These are phyloP conservation scores for Hoplostethus atlanticus DNA, from an alignment of 2,797 vertebrate species.

Conservation along the genomic window DNA sequence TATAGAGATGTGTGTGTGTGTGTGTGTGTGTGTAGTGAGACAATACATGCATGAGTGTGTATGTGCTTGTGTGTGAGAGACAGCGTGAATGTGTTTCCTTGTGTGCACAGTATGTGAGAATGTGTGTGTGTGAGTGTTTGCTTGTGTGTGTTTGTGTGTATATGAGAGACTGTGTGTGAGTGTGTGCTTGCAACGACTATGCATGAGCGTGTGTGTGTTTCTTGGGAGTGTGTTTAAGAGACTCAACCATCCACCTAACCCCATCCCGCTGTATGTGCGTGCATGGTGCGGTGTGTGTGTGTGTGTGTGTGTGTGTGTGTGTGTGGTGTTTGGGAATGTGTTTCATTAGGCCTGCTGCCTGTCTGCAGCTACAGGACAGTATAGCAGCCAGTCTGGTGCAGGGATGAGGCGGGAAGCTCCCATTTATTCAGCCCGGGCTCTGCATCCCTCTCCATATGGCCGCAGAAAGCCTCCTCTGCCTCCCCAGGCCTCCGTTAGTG, in stretches of 20 bases:
- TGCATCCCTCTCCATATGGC: constrained; percentile 89
- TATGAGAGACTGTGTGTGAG: not conserved
- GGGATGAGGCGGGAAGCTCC: constrained; percentile 72
- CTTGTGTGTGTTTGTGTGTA: not conserved
- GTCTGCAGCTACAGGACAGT: constrained; percentile 68
- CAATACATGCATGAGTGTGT: constrained; percentile 19
- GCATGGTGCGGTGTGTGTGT: constrained; percentile 7
- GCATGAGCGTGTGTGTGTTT: not conserved
- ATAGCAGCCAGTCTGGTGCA: constrained; percentile 57
- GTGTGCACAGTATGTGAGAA: constrained; percentile 18
- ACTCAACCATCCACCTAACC: constrained; percentile 26
- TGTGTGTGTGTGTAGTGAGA: constrained; percentile 31
- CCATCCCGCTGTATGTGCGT: constrained; percentile 10
- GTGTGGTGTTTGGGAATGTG: constrained; percentile 70
- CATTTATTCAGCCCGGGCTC: constrained; percentile 88
- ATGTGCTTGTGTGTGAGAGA: constrained; percentile 35
- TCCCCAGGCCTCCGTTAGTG: constrained; percentile 90
- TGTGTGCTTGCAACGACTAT: not conserved
- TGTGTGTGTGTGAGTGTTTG: not conserved
- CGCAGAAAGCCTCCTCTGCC: constrained; percentile 82
- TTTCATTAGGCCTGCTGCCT: constrained; percentile 83
- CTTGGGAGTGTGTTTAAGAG: constrained; percentile 1
- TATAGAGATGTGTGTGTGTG: constrained; percentile 36
- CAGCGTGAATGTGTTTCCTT: constrained; percentile 39
- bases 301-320: constrained; percentile 28